A percentile compares a stretch with the other conserved stretches of the same genome.
Conservation (phyloP, 1,140 invertebrate genomes). For the Stenopsyche tienmushanensis region DNA sequence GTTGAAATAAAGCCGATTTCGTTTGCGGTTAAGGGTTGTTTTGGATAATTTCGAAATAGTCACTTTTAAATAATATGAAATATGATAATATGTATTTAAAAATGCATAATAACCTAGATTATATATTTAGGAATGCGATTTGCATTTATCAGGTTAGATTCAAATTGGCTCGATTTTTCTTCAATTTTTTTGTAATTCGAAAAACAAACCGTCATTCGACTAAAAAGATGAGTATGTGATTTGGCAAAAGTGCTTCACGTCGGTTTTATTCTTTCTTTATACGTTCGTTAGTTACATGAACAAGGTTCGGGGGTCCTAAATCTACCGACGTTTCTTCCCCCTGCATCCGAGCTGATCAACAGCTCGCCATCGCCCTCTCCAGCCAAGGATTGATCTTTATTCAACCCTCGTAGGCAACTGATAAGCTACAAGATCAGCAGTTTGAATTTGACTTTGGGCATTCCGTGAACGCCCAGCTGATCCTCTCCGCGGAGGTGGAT, state of each 20-base stretch:
- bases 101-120: too few species aligned
- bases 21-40: too few species aligned
- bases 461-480: slow-evolving; percentile 15
- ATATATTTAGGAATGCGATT: too few species aligned
- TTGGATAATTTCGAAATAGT: too few species aligned
- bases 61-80: too few species aligned
- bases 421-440: slow-evolving; percentile 39
- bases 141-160: too few species aligned
- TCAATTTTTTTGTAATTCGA: too few species aligned
- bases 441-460: slow-evolving; percentile 40
- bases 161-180: too few species aligned
- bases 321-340: neutral
- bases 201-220: too few species aligned
- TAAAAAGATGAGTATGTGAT: neutral
- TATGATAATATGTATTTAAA: too few species aligned
- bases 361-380: slow-evolving; percentile 4
- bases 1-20: too few species aligned
- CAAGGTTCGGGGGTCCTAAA: neutral
- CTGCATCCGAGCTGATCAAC: neutral
- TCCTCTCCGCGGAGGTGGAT: slow-evolving; percentile 4
- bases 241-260: neutral
- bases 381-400: slow-evolving; percentile 28
- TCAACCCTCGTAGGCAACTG: slow-evolving; percentile 34
- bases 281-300: slow-evolving; percentile 20
- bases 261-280: neutral